A percentile compares a stretch with the other conserved stretches of the same genome.
These are phyloP conservation scores for Stictonetta naevosa DNA, from an alignment of 2,113 vertebrate species.

Conservation along the genomic window DNA sequence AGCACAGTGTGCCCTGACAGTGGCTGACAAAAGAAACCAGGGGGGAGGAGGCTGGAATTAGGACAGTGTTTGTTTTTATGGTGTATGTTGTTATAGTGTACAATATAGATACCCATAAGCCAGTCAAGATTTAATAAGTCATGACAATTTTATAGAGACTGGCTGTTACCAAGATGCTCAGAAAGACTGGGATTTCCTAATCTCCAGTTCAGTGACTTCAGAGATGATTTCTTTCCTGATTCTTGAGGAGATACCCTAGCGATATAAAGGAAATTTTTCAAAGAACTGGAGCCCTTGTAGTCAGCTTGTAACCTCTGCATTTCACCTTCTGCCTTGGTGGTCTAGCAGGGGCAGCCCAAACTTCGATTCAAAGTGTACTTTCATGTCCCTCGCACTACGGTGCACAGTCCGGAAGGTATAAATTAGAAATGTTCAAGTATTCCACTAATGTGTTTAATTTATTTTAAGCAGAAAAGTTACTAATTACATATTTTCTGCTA, in stretches of 20 bases:
- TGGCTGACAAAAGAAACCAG: neutral
- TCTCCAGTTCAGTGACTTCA: neutral
- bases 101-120: neutral
- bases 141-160: neutral
- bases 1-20: neutral
- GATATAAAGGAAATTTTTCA: neutral
- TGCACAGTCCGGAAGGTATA: neutral
- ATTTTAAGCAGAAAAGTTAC: constrained; percentile 39
- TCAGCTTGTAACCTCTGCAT: neutral
- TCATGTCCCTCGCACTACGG: neutral
- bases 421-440: constrained; percentile 11
- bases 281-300: neutral
- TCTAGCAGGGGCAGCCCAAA: neutral
- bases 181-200: neutral
- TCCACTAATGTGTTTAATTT: neutral
- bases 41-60: neutral
- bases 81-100: neutral
- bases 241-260: neutral
- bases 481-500: neutral
- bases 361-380: neutral
- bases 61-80: neutral
- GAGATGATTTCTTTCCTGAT: neutral
- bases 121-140: neutral
- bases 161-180: neutral
- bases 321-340: constrained; percentile 46